Evolutionary conservation across 2,113 vertebrate species (phyloP).

Genomic region (Benitochromis conjunctus): DNA sequence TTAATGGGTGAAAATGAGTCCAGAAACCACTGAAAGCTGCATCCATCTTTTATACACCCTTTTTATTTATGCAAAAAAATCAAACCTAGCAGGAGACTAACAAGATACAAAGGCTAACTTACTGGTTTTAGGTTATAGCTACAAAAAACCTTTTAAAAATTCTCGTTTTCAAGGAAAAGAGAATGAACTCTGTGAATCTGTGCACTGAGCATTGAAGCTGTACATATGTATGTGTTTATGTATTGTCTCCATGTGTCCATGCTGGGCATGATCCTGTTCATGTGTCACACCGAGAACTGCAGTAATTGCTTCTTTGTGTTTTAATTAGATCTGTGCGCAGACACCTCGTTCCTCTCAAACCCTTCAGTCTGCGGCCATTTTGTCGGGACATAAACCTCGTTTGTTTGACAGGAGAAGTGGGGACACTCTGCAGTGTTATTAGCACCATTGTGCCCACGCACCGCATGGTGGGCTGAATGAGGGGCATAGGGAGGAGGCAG

Average conservation of each 20-base stretch:
- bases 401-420: slow-evolving; percentile 9
- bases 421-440: neutral
- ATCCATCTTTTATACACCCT: neutral
- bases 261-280: neutral
- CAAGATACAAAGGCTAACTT: neutral
- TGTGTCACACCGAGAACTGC: neutral
- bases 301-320: slow-evolving; percentile 47
- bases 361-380: slow-evolving; percentile 26
- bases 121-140: neutral
- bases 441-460: slow-evolving; percentile 19
- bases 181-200: neutral
- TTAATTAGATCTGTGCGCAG: slow-evolving; percentile 41
- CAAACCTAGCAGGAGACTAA: neutral
- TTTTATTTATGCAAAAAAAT: neutral
- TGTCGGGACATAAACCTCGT: neutral
- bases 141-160: neutral
- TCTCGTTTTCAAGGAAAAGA: neutral
- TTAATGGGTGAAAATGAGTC: neutral
- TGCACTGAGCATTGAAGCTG: neutral
- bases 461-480: slow-evolving; percentile 26
- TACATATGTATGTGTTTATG: neutral
- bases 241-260: neutral
- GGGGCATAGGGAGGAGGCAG: neutral
- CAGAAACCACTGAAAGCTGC: neutral
- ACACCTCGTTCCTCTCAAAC: neutral